Evolutionary conservation across 2,113 vertebrate genomes (phyloP).

Genomic region (Sclerurus mexicanus): DNA sequence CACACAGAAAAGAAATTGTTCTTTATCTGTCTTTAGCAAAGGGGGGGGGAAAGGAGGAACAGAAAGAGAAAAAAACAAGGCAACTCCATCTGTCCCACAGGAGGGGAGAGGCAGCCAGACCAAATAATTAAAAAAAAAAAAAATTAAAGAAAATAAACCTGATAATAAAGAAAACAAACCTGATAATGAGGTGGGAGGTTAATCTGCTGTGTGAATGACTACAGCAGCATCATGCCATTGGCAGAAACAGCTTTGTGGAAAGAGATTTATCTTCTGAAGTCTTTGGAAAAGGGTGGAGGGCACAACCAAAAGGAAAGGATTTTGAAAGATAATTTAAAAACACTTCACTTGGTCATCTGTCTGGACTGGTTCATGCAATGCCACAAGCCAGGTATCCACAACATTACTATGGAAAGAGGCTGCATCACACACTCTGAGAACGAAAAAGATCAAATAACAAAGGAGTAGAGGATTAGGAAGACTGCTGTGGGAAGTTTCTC

Average conservation of each 20-base stretch:
- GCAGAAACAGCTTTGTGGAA: background rate
- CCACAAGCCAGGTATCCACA: background rate
- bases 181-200: background rate
- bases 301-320: background rate
- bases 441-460: fast-evolving
- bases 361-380: too few relatives aligned
- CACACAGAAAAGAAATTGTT: constrained; percentile 17
- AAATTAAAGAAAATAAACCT: background rate
- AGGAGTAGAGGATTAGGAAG: background rate
- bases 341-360: background rate
- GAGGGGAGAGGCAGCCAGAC: background rate
- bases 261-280: background rate
- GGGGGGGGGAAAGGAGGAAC: background rate
- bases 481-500: background rate
- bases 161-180: background rate
- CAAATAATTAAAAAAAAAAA: background rate
- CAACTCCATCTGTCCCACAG: background rate
- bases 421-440: background rate
- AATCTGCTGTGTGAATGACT: background rate
- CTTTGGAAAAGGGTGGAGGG: background rate
- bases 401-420: background rate
- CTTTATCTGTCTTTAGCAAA: background rate
- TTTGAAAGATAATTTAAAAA: background rate
- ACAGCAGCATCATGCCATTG: background rate
- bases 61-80: background rate